These are phyloP conservation scores for Pinctada fucata DNA, from an alignment of 2,888 invertebrate genomes.

Conservation along the genomic window DNA sequence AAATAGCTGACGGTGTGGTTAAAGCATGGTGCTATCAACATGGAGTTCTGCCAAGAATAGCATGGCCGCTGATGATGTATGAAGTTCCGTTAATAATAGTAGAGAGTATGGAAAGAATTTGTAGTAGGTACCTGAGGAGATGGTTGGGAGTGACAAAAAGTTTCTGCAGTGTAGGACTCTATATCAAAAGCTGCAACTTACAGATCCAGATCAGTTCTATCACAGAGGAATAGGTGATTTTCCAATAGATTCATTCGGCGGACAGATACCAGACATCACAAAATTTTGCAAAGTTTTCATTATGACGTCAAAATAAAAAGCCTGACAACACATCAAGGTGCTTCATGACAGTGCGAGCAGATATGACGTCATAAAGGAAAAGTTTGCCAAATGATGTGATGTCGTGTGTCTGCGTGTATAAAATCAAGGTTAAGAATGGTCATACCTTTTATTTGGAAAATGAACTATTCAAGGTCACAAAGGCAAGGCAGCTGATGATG, in stretches of 20 bases:
- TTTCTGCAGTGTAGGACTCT: slow-evolving; percentile 9
- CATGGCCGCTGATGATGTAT: background rate
- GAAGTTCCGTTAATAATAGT: background rate
- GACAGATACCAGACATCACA: too few relatives aligned
- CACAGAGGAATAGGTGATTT: background rate
- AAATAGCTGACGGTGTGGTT: too few relatives aligned
- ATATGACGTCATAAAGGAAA: too few relatives aligned
- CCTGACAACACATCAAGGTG: too few relatives aligned
- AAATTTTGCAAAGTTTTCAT: too few relatives aligned
- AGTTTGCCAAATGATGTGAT: too few relatives aligned
- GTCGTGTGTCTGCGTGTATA: too few relatives aligned
- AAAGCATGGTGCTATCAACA: too few relatives aligned
- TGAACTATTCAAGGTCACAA: background rate
- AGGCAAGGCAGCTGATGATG: slow-evolving; percentile 3
- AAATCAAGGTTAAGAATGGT: too few relatives aligned
- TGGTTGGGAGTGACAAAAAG: background rate
- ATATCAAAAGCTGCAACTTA: background rate
- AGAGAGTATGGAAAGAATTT: background rate
- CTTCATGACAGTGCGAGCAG: too few relatives aligned
- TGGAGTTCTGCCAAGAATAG: background rate
- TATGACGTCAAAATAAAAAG: too few relatives aligned
- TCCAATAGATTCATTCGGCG: too few relatives aligned
- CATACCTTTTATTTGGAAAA: background rate
- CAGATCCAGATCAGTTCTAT: background rate
- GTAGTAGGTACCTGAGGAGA: background rate